Conservation (phyloP, 2,888 invertebrate species). For the Gerris lacustris region DNA sequence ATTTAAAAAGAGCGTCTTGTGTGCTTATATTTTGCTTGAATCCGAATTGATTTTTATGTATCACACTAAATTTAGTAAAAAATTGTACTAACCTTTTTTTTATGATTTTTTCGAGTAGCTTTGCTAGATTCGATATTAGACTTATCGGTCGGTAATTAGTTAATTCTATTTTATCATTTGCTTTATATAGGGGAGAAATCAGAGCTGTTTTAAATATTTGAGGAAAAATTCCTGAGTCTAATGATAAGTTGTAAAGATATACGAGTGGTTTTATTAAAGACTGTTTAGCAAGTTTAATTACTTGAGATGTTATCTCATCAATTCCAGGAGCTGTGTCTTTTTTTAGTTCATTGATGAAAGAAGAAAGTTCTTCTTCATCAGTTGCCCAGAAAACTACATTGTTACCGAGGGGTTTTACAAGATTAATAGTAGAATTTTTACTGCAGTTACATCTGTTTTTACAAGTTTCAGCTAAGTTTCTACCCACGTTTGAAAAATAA, state of each 20-base stretch:
- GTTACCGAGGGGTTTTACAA: neutral
- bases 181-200: constrained; percentile 17
- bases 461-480: neutral
- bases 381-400: constrained; percentile 11
- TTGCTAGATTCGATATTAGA: constrained; percentile 15
- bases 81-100: constrained; percentile 11
- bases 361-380: constrained; percentile 5
- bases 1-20: constrained; percentile 11
- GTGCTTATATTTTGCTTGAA: constrained; percentile 18
- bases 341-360: constrained; percentile 10
- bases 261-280: constrained; percentile 13
- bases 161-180: constrained; percentile 5
- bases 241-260: constrained; percentile 16
- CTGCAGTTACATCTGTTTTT: neutral
- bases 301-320: constrained; percentile 12
- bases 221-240: constrained; percentile 13
- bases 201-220: constrained; percentile 18
- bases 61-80: constrained; percentile 7
- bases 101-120: constrained; percentile 18
- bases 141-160: constrained; percentile 21
- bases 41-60: constrained; percentile 18
- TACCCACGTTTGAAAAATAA: neutral
- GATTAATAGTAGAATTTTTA: neutral
- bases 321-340: constrained; percentile 11
- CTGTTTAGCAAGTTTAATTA: constrained; percentile 11